phyloP scores from a whole-genome alignment of 2,888 invertebrate genomes.

The Platycnemis pennipes region DNA sequence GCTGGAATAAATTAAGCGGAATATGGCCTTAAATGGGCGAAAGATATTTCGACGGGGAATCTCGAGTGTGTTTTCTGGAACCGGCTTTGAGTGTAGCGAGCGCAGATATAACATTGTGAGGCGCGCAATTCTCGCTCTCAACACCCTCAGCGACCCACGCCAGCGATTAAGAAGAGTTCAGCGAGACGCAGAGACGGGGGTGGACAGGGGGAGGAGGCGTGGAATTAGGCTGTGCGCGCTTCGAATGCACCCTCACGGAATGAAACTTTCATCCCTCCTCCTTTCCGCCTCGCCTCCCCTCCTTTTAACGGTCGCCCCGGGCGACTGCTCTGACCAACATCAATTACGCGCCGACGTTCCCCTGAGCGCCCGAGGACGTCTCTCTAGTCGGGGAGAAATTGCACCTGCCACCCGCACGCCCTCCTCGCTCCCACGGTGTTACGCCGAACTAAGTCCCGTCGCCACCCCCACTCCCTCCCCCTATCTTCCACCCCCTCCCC shows the following conservation, averaged over 20 bases:
- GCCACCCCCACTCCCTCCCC: neutral
- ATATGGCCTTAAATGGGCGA: neutral
- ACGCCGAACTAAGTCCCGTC: neutral
- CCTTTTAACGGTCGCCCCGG: neutral
- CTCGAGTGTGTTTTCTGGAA: too few relatives aligned
- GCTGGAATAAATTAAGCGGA: neutral
- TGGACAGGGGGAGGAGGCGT: neutral
- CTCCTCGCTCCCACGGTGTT: slow-evolving; percentile 8
- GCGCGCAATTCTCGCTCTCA: neutral
- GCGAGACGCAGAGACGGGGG: neutral
- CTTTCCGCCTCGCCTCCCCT: neutral
- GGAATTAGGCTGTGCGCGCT: neutral
- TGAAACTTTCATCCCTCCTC: neutral
- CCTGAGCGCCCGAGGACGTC: neutral
- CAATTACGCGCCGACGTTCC: slow-evolving; percentile 6
- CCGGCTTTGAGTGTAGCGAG: neutral
- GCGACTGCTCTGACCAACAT: slow-evolving; percentile 15
- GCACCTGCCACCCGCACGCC: slow-evolving; percentile 29
- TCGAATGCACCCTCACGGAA: neutral
- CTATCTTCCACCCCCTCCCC: neutral
- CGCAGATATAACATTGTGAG: neutral
- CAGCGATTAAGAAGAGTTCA: neutral
- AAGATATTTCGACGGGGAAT: neutral
- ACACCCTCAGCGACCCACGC: neutral
- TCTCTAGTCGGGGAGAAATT: neutral